A percentile compares a stretch with the other conserved stretches of the same genome.
Evolutionary conservation across 2,113 vertebrate species (phyloP).

Genomic region (Elanus axillaris): DNA sequence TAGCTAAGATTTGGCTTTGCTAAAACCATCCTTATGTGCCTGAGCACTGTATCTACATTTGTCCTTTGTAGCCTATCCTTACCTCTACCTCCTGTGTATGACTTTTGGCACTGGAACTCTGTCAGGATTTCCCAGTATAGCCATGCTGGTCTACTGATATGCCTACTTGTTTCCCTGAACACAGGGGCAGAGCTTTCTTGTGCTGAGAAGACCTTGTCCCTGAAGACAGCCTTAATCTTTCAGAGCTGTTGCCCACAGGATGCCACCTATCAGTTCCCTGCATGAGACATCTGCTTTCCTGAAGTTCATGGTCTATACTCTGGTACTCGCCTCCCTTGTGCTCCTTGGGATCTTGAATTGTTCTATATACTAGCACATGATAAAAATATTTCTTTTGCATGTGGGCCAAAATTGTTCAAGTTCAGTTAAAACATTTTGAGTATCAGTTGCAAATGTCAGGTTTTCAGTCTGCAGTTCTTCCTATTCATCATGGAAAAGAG

Average conservation of each 20-base stretch:
- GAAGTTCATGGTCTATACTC: neutral
- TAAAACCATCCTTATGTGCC: neutral
- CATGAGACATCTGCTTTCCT: neutral
- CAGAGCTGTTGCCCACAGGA: neutral
- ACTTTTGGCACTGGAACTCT: neutral
- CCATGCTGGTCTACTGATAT: neutral
- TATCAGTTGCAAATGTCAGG: neutral
- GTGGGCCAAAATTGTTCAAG: neutral
- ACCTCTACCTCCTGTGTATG: neutral
- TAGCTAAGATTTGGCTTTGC: neutral
- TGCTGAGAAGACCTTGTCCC: neutral
- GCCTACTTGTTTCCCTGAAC: neutral
- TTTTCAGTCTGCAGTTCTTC: neutral
- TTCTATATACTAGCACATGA: neutral
- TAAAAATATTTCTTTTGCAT: neutral
- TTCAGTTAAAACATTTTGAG: neutral
- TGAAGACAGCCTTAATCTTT: neutral
- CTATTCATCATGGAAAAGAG: neutral
- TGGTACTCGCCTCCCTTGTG: neutral
- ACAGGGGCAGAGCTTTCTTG: neutral
- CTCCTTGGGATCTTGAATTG: neutral
- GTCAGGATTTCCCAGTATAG: neutral
- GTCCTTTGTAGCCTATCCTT: neutral
- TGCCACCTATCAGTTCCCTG: neutral
- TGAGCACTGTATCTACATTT: accelerated